phyloP scores from a whole-genome alignment of 2,888 invertebrate genomes.

The Sarcophaga caerulescens region DNA sequence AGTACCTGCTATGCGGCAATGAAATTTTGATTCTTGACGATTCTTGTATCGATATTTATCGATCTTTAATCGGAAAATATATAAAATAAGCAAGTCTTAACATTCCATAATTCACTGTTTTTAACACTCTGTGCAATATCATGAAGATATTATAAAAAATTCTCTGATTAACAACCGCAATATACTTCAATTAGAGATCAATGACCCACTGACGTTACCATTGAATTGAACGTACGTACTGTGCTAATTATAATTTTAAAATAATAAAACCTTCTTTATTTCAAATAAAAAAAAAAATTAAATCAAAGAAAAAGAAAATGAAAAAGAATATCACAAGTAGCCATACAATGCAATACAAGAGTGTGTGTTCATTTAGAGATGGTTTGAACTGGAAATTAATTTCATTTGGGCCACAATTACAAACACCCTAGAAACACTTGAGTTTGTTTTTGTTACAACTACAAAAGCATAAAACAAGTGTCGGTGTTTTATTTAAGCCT shows the following conservation, averaged over 20 bases:
- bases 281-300: not conserved
- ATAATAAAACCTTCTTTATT: not conserved
- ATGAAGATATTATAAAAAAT: no score
- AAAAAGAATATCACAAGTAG: not conserved
- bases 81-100: no score
- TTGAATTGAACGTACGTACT: not conserved
- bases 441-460: not conserved
- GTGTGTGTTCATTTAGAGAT: not conserved
- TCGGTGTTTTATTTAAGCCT: not conserved
- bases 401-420: not conserved
- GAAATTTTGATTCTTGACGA: no score
- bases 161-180: no score
- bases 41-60: no score
- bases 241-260: not conserved
- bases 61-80: no score
- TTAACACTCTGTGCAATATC: accelerated
- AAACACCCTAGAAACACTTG: not conserved
- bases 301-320: no score
- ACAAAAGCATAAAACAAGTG: not conserved
- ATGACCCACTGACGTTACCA: not conserved
- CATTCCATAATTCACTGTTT: accelerated
- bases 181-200: not conserved
- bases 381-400: not conserved
- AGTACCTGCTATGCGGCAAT: no score
- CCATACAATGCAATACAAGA: not conserved